A percentile compares a stretch with the other conserved stretches of the same genome.
Evolutionary conservation across 1,140 invertebrate species (phyloP).

Genomic region (Aphis craccivora): DNA sequence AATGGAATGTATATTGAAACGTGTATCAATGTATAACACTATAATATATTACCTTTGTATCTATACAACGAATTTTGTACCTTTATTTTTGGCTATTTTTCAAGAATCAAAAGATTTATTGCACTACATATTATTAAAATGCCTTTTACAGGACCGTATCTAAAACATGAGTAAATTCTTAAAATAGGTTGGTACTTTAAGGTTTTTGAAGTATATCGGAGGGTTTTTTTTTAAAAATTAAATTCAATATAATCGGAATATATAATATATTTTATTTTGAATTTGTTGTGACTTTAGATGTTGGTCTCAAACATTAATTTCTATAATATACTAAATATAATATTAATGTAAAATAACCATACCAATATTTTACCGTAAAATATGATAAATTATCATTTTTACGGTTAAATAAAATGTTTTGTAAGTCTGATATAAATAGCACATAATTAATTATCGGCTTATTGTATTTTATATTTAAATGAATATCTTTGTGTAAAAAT

Average conservation of each 20-base stretch:
- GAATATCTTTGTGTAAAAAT: not conserved
- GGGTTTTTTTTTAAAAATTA: not conserved
- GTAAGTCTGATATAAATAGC: not conserved
- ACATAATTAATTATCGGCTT: not conserved
- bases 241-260: not conserved
- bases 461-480: not conserved
- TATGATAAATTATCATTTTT: no score
- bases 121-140: slow-evolving; percentile 2
- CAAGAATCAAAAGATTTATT: slow-evolving; percentile 27
- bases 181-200: not conserved
- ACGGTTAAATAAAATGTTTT: not conserved
- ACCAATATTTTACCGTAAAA: not conserved
- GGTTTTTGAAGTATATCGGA: not conserved
- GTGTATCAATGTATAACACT: not conserved
- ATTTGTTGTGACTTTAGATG: not conserved
- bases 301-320: not conserved
- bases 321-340: not conserved
- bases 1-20: slow-evolving; percentile 3
- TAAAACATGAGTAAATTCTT: not conserved
- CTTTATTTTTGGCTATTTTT: not conserved
- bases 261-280: not conserved
- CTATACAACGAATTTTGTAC: not conserved
- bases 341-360: not conserved
- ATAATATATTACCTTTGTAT: not conserved
- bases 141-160: not conserved